These are phyloP conservation scores for Cephus pygmeus DNA, from an alignment of 2,888 invertebrate genomes.

Conservation along the genomic window DNA sequence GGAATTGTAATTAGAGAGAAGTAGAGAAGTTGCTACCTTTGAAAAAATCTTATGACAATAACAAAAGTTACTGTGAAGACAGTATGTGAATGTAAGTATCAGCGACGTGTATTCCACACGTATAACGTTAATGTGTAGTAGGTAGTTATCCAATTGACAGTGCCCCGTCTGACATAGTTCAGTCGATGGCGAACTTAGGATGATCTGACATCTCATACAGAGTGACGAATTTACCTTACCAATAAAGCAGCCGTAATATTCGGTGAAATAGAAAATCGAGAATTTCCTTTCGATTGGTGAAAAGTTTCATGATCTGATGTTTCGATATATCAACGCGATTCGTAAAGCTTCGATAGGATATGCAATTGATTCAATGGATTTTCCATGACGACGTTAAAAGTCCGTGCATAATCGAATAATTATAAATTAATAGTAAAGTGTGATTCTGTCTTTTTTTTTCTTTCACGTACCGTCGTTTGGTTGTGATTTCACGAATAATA, in stretches of 20 bases:
- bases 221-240: background rate
- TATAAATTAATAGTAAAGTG: background rate
- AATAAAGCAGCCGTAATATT: background rate
- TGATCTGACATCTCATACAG: slow-evolving; percentile 46
- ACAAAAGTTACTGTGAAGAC: background rate
- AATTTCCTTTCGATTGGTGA: background rate
- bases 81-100: slow-evolving; percentile 23
- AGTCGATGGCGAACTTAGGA: slow-evolving; percentile 57
- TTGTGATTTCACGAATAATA: slow-evolving; percentile 7
- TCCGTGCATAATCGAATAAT: too few species aligned
- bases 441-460: background rate
- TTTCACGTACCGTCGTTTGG: background rate
- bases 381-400: background rate
- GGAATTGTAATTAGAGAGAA: background rate
- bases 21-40: background rate
- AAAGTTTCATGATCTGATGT: background rate
- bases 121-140: slow-evolving; percentile 45
- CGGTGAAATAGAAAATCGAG: background rate
- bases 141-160: slow-evolving; percentile 63
- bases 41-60: background rate
- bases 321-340: background rate
- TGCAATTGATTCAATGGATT: background rate
- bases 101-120: slow-evolving; percentile 15
- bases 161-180: slow-evolving; percentile 62
- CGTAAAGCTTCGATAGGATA: background rate